Evolutionary conservation across 2,888 invertebrate genomes (phyloP).

Genomic region (Phyllotreta cruciferae): DNA sequence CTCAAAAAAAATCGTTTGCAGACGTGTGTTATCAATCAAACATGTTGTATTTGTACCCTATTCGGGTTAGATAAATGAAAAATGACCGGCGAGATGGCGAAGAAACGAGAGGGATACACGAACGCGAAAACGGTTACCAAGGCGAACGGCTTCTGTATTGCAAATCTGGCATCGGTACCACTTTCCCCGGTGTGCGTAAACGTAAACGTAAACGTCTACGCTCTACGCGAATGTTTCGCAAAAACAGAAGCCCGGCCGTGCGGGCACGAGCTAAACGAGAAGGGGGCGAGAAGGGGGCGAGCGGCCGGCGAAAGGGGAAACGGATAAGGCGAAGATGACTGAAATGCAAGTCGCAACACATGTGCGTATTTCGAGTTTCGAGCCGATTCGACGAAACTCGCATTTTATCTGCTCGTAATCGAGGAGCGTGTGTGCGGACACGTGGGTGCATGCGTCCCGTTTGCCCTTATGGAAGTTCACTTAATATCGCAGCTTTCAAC

Average conservation of each 20-base stretch:
- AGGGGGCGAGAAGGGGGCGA: background rate
- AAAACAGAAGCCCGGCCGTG: constrained; percentile 39
- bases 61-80: no score
- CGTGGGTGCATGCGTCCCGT: constrained; percentile 18
- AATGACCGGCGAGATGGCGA: background rate
- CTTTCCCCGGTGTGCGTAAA: constrained; percentile 14
- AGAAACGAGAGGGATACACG: constrained; percentile 17
- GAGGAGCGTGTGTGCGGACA: constrained; percentile 8
- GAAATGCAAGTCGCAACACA: constrained; percentile 17
- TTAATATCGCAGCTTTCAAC: no score
- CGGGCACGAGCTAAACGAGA: constrained; percentile 29
- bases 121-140: constrained; percentile 34
- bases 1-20: no score
- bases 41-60: no score
- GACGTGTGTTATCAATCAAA: no score
- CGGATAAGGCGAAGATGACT: constrained; percentile 30
- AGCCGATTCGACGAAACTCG: no score
- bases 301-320: constrained; percentile 25
- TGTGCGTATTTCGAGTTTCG: constrained; percentile 3
- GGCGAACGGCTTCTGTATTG: constrained; percentile 42
- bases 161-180: constrained; percentile 35
- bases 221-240: constrained; percentile 24
- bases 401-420: no score
- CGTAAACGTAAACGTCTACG: no score
- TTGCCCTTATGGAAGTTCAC: no score